phyloP scores from a whole-genome alignment of 2,888 invertebrate species.

The Epinotia nisella region DNA sequence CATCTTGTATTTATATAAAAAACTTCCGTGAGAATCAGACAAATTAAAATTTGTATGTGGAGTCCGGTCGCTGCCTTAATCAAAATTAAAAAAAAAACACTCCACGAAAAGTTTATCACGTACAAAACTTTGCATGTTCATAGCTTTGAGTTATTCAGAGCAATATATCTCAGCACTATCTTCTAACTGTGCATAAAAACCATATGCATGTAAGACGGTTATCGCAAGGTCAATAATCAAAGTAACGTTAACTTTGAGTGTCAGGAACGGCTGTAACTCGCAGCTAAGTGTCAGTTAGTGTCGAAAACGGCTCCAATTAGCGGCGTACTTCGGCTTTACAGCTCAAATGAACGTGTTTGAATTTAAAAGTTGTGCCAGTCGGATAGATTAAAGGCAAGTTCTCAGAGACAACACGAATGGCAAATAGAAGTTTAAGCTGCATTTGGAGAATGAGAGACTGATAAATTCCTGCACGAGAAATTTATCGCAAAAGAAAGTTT shows the following conservation, averaged over 20 bases:
- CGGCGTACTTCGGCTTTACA: constrained; percentile 17
- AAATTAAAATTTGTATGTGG: too few relatives aligned
- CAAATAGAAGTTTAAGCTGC: not conserved
- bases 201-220: not conserved
- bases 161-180: not conserved
- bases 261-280: constrained; percentile 19
- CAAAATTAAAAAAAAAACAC: too few relatives aligned
- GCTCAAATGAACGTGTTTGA: constrained; percentile 1
- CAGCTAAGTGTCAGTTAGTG: constrained; percentile 25
- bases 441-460: not conserved
- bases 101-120: too few relatives aligned
- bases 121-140: too few relatives aligned
- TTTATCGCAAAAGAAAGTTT: too few relatives aligned
- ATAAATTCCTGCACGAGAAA: too few relatives aligned
- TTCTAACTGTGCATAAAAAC: not conserved
- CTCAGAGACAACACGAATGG: not conserved
- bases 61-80: too few relatives aligned
- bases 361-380: constrained; percentile 8
- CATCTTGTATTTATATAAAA: too few relatives aligned
- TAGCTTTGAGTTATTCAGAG: not conserved
- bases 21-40: too few relatives aligned
- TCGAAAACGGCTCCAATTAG: constrained; percentile 35
- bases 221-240: not conserved
- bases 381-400: not conserved
- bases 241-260: constrained; percentile 3